Percentiles rank a stretch among this genome's conserved stretches.
These are phyloP conservation scores for Indicator maculatus DNA, from an alignment of 2,113 vertebrate genomes.

Conservation along the genomic window DNA sequence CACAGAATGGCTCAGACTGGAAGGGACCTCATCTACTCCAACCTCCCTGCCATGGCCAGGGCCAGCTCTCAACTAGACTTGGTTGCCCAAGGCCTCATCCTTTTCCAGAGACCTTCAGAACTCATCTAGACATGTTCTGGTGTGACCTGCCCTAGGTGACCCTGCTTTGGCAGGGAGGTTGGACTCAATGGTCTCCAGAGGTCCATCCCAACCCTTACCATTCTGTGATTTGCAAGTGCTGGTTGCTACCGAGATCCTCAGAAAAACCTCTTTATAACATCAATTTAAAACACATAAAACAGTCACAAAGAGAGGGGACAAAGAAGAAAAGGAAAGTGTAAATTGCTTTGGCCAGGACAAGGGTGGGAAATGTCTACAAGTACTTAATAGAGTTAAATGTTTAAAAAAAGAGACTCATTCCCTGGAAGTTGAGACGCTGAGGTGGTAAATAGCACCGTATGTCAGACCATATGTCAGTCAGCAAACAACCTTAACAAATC, in stretches of 20 bases:
- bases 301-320: slow-evolving; percentile 16
- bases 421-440: slow-evolving; percentile 16
- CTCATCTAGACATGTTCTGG: too few relatives aligned
- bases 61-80: too few relatives aligned
- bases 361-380: neutral
- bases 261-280: neutral
- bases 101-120: too few relatives aligned
- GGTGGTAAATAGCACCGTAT: slow-evolving; percentile 65
- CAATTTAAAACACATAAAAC: neutral
- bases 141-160: too few relatives aligned
- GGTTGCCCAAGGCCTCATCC: too few relatives aligned
- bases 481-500: slow-evolving; percentile 35
- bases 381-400: slow-evolving; percentile 46
- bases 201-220: too few relatives aligned
- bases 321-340: slow-evolving; percentile 12
- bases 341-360: slow-evolving; percentile 16
- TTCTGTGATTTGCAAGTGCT: neutral
- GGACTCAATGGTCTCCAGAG: too few relatives aligned
- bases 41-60: too few relatives aligned
- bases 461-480: slow-evolving; percentile 55
- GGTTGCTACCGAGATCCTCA: neutral
- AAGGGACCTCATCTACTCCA: neutral
- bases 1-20: neutral
- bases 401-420: neutral
- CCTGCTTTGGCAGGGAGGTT: too few relatives aligned